phyloP scores from a whole-genome alignment of 2,797 vertebrate species.

The Pipistrellus pygmaeus region DNA sequence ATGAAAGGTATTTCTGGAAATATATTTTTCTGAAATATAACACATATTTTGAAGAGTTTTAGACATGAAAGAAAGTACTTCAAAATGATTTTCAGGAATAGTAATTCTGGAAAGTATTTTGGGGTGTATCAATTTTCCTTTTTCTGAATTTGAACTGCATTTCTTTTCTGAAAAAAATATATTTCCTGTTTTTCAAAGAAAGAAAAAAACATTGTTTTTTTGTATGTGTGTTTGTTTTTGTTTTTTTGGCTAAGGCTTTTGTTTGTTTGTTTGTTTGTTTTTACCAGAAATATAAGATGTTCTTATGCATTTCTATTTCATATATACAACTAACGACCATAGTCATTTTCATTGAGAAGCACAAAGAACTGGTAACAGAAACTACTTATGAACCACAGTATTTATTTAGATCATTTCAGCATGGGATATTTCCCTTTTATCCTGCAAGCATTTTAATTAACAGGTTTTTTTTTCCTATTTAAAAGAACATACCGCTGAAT shows the following conservation, averaged over 20 bases:
- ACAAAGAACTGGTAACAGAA: not conserved
- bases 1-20: not conserved
- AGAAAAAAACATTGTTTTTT: not conserved
- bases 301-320: not conserved
- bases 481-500: not conserved
- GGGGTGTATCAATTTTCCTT: not conserved
- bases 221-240: too few relatives aligned
- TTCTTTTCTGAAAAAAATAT: not conserved
- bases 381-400: not conserved
- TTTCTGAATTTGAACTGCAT: not conserved
- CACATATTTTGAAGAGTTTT: slow-evolving; percentile 44
- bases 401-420: not conserved
- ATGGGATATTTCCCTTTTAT: not conserved
- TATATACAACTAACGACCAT: not conserved
- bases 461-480: not conserved
- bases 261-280: too few relatives aligned
- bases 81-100: not conserved
- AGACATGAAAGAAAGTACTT: not conserved
- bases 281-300: not conserved
- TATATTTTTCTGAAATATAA: not conserved
- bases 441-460: not conserved
- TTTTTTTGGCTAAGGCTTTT: not conserved
- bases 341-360: not conserved
- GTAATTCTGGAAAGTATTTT: not conserved
- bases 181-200: not conserved